Percentiles rank a stretch among this genome's conserved stretches.
phyloP scores from a whole-genome alignment of 2,888 invertebrate genomes.

The Tryphoninae sp. region DNA sequence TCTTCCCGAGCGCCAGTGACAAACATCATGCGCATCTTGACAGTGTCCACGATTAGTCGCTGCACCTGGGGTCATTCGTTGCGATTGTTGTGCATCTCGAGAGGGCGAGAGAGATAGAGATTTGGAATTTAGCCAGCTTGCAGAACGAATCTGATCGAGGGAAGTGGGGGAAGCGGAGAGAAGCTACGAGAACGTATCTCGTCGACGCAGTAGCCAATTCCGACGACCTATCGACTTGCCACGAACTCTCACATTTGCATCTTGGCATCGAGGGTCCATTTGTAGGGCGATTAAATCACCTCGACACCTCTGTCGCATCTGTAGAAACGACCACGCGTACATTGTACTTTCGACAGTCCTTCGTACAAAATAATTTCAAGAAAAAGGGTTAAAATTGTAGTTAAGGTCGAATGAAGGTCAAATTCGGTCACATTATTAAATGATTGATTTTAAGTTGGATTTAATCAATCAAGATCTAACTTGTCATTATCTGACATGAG shows the following conservation, averaged over 20 bases:
- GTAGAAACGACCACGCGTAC: no score
- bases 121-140: conserved; percentile 54
- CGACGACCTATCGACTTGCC: conserved; percentile 60
- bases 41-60: conserved; percentile 22
- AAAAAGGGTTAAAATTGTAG: no score
- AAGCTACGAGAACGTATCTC: conserved; percentile 32
- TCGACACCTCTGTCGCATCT: conserved; percentile 25
- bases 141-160: conserved; percentile 29
- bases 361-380: no score
- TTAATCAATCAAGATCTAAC: no score
- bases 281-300: conserved; percentile 69
- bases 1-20: conserved; percentile 11
- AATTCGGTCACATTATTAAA: no score
- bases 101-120: not conserved
- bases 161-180: conserved; percentile 7
- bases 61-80: conserved; percentile 42
- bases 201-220: conserved; percentile 52
- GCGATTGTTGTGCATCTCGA: conserved; percentile 11
- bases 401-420: no score
- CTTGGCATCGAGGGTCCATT: conserved; percentile 67
- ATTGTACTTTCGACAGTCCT: no score
- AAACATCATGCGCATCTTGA: conserved; percentile 8
- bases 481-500: no score
- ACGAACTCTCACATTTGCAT: conserved; percentile 62
- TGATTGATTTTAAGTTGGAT: no score